Percentiles rank a stretch among this genome's conserved stretches.
phyloP scores from a whole-genome alignment of 2,888 invertebrate species.

The Pollenia amentaria region DNA sequence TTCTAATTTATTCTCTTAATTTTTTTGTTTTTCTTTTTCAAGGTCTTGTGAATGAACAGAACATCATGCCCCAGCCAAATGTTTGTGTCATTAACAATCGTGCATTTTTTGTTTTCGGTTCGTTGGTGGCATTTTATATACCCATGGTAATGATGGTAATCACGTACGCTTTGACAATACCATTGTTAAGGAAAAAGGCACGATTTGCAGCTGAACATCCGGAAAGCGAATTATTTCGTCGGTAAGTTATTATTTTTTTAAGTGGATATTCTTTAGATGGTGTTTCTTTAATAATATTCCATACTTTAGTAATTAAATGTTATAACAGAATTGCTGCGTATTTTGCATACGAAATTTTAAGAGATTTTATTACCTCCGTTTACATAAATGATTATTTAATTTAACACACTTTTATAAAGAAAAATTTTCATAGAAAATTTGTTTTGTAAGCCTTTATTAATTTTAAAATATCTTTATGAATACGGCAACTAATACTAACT shows the following conservation, averaged over 20 bases:
- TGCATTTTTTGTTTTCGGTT: conserved; percentile 95
- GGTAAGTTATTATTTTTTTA: conserved; percentile 78
- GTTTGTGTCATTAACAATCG: conserved; percentile 93
- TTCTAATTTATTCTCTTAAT: conserved; percentile 32
- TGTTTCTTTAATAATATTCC: not conserved
- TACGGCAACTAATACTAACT: too few relatives aligned
- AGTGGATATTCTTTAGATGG: not conserved
- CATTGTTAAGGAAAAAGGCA: conserved; percentile 92
- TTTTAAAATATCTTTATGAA: too few relatives aligned
- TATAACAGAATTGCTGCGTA: not conserved
- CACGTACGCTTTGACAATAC: conserved; percentile 95
- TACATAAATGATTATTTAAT: too few relatives aligned
- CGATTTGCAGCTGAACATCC: conserved; percentile 89
- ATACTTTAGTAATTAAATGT: not conserved
- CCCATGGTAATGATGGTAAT: conserved; percentile 98
- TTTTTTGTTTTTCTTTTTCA: conserved; percentile 73
- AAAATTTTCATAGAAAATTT: too few relatives aligned
- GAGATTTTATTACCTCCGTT: too few relatives aligned
- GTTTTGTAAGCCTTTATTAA: too few relatives aligned
- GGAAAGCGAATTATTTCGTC: conserved; percentile 87
- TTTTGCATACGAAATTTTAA: not conserved
- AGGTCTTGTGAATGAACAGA: conserved; percentile 91
- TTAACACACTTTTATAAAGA: too few relatives aligned
- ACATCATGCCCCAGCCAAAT: conserved; percentile 92
- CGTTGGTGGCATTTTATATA: conserved; percentile 96